Percentiles rank a stretch among this genome's conserved stretches.
Conservation (phyloP, 2,888 invertebrate species). For the Leucoma salicis region DNA sequence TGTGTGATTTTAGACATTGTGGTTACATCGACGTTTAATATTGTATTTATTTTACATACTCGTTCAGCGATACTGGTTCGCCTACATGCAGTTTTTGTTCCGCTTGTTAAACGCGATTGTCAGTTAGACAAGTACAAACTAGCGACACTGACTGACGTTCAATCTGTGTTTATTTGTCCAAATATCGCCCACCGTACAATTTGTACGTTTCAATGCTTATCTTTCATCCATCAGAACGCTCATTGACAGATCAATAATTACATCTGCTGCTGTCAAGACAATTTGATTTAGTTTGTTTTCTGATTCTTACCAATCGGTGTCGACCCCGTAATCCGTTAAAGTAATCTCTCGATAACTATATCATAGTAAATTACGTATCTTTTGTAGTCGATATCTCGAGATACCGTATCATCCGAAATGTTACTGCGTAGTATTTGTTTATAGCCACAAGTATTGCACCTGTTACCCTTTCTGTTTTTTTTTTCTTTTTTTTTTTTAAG, state of each 20-base stretch:
- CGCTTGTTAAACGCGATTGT: constrained; percentile 53
- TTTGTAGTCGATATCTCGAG: constrained; percentile 40
- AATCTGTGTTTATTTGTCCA: constrained; percentile 41
- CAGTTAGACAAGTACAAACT: constrained; percentile 42
- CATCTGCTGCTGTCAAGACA: constrained; percentile 26
- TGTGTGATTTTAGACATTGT: constrained; percentile 11
- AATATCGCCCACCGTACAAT: constrained; percentile 45
- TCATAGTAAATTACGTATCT: constrained; percentile 48
- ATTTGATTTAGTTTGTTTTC: constrained; percentile 26
- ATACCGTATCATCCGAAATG: constrained; percentile 35
- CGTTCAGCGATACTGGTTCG: constrained; percentile 38
- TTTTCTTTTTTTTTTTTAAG: too few species aligned
- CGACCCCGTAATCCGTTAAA: constrained; percentile 33
- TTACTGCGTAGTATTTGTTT: constrained; percentile 49
- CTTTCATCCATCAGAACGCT: constrained; percentile 30
- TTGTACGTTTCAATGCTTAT: constrained; percentile 35
- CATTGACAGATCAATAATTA: constrained; percentile 35
- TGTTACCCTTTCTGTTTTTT: neutral
- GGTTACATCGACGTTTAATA: constrained; percentile 15
- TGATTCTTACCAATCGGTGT: constrained; percentile 16
- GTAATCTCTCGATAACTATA: constrained; percentile 39
- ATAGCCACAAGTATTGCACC: constrained; percentile 16
- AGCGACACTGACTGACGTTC: constrained; percentile 51
- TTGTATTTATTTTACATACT: constrained; percentile 28
- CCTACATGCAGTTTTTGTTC: constrained; percentile 42